A percentile compares a stretch with the other conserved stretches of the same genome.
Conservation (phyloP, 1,140 invertebrate genomes). For the Oreohelix idahoensis region DNA sequence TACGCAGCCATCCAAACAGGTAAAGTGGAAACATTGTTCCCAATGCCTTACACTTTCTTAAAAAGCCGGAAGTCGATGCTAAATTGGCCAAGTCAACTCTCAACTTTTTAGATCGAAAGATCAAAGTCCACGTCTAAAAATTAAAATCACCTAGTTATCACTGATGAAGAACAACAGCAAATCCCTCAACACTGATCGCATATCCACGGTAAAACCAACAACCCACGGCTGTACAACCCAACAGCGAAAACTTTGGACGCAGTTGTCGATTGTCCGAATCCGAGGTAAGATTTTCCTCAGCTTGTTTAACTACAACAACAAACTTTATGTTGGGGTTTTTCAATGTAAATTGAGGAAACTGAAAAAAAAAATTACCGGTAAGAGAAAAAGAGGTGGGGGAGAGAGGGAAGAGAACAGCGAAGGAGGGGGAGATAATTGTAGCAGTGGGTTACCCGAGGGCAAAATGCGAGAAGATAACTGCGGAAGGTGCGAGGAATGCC, state of each 20-base stretch:
- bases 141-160: too few species aligned
- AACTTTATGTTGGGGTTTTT: neutral
- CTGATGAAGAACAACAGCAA: too few species aligned
- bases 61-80: too few species aligned
- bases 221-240: neutral
- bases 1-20: too few species aligned
- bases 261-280: neutral
- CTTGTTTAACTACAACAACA: neutral
- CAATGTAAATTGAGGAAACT: too few species aligned
- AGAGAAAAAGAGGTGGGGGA: neutral
- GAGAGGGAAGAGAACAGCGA: conserved; percentile 5
- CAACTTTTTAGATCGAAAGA: too few species aligned
- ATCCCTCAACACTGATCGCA: too few species aligned
- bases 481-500: neutral
- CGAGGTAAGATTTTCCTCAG: neutral
- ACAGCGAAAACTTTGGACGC: neutral
- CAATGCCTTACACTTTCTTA: too few species aligned
- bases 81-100: too few species aligned
- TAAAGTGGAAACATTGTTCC: too few species aligned
- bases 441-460: neutral
- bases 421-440: neutral
- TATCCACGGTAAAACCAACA: neutral
- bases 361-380: too few species aligned
- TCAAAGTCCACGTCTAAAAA: too few species aligned
- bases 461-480: neutral